These are phyloP conservation scores for Dryobates pubescens DNA, from an alignment of 2,797 vertebrate genomes.

Conservation along the genomic window DNA sequence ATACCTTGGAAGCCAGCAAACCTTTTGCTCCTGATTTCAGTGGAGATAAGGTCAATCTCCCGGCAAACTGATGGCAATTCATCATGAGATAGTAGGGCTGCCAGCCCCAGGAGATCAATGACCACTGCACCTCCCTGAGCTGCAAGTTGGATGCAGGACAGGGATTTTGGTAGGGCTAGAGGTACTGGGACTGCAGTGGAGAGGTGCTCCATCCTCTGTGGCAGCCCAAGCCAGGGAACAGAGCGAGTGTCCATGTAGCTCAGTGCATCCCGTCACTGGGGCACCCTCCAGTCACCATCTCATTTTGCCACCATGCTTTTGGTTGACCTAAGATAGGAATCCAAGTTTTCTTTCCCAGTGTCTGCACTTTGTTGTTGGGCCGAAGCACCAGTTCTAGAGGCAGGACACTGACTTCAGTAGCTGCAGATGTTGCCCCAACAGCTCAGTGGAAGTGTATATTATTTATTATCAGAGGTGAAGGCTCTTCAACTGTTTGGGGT, in stretches of 20 bases:
- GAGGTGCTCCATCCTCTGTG: too few relatives aligned
- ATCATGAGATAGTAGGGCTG: neutral
- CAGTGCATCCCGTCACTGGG: neutral
- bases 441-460: neutral
- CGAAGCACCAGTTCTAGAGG: neutral
- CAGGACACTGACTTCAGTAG: accelerated
- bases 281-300: accelerated
- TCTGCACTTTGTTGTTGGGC: neutral
- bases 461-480: neutral
- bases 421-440: neutral
- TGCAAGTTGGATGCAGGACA: accelerated
- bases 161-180: neutral
- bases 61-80: neutral
- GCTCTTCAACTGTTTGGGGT: neutral
- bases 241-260: neutral
- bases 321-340: neutral
- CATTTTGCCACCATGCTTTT: accelerated
- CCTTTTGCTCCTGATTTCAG: neutral
- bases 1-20: neutral
- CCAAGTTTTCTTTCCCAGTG: neutral
- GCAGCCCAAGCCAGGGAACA: accelerated
- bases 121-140: neutral
- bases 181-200: neutral
- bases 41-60: neutral
- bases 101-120: neutral